Evolutionary conservation across 2,113 vertebrate genomes (phyloP), one percentile per base, ranked within the genome.

Genomic region (Percopsis transmontana): DNA sequence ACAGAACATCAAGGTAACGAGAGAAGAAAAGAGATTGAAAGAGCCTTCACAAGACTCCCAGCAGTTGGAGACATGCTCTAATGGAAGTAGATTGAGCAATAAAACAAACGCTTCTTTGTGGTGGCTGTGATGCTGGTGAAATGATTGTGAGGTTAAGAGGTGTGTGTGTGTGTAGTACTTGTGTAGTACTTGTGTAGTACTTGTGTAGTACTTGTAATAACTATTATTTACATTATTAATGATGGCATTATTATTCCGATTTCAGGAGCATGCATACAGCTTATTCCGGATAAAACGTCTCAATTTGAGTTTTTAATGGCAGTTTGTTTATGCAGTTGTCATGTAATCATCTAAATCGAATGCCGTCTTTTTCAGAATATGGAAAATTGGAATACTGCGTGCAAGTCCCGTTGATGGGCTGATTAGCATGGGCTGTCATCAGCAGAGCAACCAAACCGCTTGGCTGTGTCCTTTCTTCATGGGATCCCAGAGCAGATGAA

Each of bases 41-140:
- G 61, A 74, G 83, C 86, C 84, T 84, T 85, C 69, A 82, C 65
- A 80, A 78, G 80, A 77, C 79, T 80, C 78, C 70, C 68, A 57
- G 27, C 66, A 33, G 66, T 50, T 13, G 65, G 64, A 63, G 64
- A 65, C 64, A 2, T 1, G 20, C 48, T 21, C 21, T 73, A 80
- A 86, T 77, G 58, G 74, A 80, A 63, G 71, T 62, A 57, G 58
- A 80, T 62, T 62, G 63, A 65, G 59, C 47, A 58, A 75, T 82
- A 69, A 83, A 84, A 81, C 53, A 60, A 66, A 66, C 24, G 53
- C 11, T 2, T 7, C 27, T 48, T 57, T 45, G 12, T 5, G 1
- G 5, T 7, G 52, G 55, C 18, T 16, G 14, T 10, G n/a, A 58
- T 14, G 16, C 38, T 33, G 68, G 23, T 51, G 48, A 23, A 14